Evolutionary conservation across 2,797 vertebrate genomes (phyloP), one percentile per base, ranked within the genome.

Genomic region (Falco cherrug): DNA sequence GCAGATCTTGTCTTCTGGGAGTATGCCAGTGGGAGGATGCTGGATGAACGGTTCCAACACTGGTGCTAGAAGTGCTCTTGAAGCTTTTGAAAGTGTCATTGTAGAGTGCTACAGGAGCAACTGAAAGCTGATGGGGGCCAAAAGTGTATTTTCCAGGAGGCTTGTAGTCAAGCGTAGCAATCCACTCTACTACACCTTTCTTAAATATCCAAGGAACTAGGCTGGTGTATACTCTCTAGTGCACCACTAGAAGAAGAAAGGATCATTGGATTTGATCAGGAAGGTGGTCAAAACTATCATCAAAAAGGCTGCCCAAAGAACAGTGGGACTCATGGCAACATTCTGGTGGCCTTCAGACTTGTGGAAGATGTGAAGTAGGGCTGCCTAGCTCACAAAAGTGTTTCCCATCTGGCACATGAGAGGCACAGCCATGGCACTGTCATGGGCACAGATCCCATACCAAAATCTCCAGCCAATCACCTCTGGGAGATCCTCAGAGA

Each of bases 371-470:
- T 4, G 3, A 50, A 59, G 43, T 22, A 68, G 14, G 20, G 39
- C 47, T 7, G 4, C 26, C 14, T 14, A 51, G 11, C 33, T 67
- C 2, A 7, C 43, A 59, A 70, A 77, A 84, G 10, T 4, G 0
- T 41, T 84, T 76, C 50, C 29, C 33, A 71, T 2, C 39, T 21
- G 11, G 69, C 64, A 71, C 5, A 1, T 4, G 45, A 74, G 26
- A 50, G 19, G 15, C 67, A 47, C 0, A 0, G 39, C 24, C 25
- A 29, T 0, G 0, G 45, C 50, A 43, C 41, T 33, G 43, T 19
- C 60, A 57, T 0, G 0, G 41, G 19, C 37, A 69, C 76, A 69
- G 50, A 61, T 22, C 35, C 21, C 63, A 19, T 7, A 85, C 13
- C 43, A 69, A 21, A 92, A 41, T 76, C 22, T 90, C 50, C 24